Percentiles rank a stretch among this genome's conserved stretches.
Evolutionary conservation across 2,888 invertebrate species (phyloP).

Genomic region (Eupithecia centaureata): DNA sequence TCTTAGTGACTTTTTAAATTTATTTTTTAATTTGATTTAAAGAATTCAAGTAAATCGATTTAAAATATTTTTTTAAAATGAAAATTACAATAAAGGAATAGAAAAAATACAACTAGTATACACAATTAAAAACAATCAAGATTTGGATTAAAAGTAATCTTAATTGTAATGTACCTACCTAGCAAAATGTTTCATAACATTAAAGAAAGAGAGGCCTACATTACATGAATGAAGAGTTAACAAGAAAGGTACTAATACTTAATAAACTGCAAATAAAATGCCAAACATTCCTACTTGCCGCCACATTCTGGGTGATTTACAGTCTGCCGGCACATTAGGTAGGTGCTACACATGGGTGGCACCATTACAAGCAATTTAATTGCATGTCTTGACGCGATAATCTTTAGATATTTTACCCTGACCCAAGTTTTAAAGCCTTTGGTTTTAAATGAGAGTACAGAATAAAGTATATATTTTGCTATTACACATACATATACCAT

Average conservation of each 20-base stretch:
- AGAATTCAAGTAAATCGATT: too few species aligned
- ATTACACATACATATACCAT: too few species aligned
- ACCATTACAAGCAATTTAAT: conserved; percentile 48
- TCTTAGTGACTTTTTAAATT: background rate
- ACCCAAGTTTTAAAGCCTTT: background rate
- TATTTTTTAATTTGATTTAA: too few species aligned
- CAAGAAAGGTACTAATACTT: background rate
- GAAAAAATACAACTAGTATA: too few species aligned
- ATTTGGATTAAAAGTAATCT: background rate
- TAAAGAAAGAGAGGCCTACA: background rate
- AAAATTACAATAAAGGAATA: too few species aligned
- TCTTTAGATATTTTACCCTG: background rate
- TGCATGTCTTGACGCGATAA: conserved; percentile 44
- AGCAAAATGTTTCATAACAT: background rate
- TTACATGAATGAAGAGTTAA: background rate
- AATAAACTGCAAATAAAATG: background rate
- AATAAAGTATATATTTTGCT: too few species aligned
- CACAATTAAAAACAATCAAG: background rate
- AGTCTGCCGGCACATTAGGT: conserved; percentile 8
- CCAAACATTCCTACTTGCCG: background rate
- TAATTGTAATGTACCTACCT: background rate
- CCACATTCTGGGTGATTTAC: conserved; percentile 12
- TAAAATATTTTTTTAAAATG: too few species aligned
- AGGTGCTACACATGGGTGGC: conserved; percentile 34
- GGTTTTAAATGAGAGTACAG: background rate